Conservation (phyloP, 2,797 vertebrate species). For the Ataeniobius toweri region DNA sequence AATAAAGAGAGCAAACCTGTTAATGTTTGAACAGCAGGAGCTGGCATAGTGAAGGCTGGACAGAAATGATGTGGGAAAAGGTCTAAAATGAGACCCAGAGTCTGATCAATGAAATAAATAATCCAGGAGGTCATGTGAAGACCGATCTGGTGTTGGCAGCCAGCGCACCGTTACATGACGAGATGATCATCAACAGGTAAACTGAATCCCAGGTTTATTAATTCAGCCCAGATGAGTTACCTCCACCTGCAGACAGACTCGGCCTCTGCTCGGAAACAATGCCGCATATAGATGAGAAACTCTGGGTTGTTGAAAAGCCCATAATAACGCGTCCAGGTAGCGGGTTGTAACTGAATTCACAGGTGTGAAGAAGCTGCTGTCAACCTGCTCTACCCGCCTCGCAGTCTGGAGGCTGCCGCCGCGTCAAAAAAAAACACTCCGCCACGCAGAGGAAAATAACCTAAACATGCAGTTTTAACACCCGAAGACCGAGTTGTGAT, state of each 20-base stretch:
- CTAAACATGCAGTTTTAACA: no score
- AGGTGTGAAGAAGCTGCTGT: conserved; percentile 34
- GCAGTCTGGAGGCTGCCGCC: conserved; percentile 27
- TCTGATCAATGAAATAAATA: neutral
- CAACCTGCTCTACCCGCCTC: conserved; percentile 30
- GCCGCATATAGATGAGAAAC: neutral
- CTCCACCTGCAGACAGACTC: conserved; percentile 5
- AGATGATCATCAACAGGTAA: conserved; percentile 67
- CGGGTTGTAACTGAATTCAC: conserved; percentile 3
- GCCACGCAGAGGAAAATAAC: neutral
- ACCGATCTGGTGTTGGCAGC: neutral
- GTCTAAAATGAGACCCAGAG: conserved; percentile 61
- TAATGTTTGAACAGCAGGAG: conserved; percentile 46
- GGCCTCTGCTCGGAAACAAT: neutral
- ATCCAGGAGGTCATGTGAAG: neutral
- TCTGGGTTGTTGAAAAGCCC: neutral
- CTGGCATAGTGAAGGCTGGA: conserved; percentile 53
- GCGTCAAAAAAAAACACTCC: neutral
- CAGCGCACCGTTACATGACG: conserved; percentile 32
- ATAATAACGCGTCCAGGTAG: neutral
- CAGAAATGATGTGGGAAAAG: conserved; percentile 30
- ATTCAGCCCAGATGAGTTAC: neutral
- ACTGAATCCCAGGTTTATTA: conserved; percentile 5
- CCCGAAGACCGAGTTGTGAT: rapidly evolving
- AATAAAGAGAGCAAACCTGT: conserved; percentile 2